phyloP scores from a whole-genome alignment of 2,113 vertebrate species.

The Pomatostomus ruficeps region DNA sequence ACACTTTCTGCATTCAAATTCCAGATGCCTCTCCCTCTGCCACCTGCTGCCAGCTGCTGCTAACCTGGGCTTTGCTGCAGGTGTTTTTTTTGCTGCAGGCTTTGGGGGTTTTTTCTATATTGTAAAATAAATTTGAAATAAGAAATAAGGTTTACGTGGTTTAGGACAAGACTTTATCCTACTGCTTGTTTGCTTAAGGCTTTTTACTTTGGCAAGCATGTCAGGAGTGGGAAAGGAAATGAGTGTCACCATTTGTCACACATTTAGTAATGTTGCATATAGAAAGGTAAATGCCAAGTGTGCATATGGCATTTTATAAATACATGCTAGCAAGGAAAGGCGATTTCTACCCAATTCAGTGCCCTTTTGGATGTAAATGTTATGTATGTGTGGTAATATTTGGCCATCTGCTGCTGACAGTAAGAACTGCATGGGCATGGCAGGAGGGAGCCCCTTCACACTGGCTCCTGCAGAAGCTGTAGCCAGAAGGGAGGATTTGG shows the following conservation, averaged over 20 bases:
- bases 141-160: background rate
- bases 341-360: background rate
- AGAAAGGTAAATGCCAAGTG: slow-evolving; percentile 25
- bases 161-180: background rate
- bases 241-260: background rate
- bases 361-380: slow-evolving; percentile 30
- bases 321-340: background rate
- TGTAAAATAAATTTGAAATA: background rate
- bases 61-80: background rate
- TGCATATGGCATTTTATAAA: slow-evolving; percentile 25
- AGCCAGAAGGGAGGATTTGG: accelerated
- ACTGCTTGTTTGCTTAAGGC: background rate
- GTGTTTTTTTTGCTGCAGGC: no score
- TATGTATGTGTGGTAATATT: slow-evolving; percentile 45
- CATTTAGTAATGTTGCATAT: background rate
- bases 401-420: slow-evolving; percentile 61
- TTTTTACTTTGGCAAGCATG: background rate
- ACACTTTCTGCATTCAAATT: background rate
- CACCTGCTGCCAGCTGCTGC: background rate
- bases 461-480: accelerated
- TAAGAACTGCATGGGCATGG: slow-evolving; percentile 6
- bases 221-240: background rate
- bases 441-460: background rate
- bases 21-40: background rate
- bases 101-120: background rate